A percentile compares a stretch with the other conserved stretches of the same genome.
These are phyloP conservation scores for Ranitomeya imitator DNA, from an alignment of 2,113 vertebrate genomes.

Conservation along the genomic window DNA sequence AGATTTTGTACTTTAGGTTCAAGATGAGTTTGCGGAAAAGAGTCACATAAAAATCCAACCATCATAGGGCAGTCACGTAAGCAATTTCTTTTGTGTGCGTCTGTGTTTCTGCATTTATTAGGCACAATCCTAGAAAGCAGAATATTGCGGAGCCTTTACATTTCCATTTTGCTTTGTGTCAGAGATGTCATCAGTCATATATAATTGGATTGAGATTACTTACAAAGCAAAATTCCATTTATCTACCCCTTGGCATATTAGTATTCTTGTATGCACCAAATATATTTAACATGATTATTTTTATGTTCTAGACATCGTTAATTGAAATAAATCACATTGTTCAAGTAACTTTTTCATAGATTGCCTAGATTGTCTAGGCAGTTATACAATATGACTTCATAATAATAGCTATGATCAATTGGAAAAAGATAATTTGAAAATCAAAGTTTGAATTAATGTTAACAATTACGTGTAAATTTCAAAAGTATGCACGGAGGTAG, in stretches of 20 bases:
- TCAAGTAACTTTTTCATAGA: background rate
- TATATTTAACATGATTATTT: conserved; percentile 4
- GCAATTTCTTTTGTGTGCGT: conserved; percentile 31
- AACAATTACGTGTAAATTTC: background rate
- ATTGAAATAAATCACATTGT: conserved; percentile 25
- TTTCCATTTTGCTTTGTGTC: conserved; percentile 26
- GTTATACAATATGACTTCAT: background rate
- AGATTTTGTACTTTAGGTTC: conserved; percentile 23
- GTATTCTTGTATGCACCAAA: conserved; percentile 18
- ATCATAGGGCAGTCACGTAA: conserved; percentile 30
- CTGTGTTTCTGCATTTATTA: conserved; percentile 55
- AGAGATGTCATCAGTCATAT: conserved; percentile 55
- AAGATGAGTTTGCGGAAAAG: conserved; percentile 47
- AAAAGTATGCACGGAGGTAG: background rate
- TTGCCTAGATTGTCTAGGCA: background rate
- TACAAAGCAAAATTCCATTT: conserved; percentile 33
- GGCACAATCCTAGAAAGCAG: conserved; percentile 13
- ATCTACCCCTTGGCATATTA: conserved; percentile 4
- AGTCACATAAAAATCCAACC: background rate
- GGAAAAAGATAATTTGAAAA: background rate
- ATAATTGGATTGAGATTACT: conserved; percentile 54
- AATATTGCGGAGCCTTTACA: background rate
- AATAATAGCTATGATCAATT: background rate
- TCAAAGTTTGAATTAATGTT: background rate
- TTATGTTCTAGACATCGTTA: conserved; percentile 4